Evolutionary conservation across 2,113 vertebrate genomes (phyloP), one percentile per base, ranked within the genome.

Genomic region (Microcebus jonahi): DNA sequence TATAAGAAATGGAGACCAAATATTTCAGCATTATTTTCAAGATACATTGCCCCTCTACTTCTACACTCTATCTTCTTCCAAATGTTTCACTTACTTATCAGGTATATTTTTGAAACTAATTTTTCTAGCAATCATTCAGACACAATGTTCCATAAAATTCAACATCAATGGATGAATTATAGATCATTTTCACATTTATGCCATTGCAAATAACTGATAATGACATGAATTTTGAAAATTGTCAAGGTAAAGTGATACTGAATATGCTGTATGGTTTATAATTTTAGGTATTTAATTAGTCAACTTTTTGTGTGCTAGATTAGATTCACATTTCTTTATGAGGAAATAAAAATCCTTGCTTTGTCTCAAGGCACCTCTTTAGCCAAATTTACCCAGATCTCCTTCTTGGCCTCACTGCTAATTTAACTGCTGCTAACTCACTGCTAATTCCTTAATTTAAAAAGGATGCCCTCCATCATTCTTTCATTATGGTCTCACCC

Each of bases 111-210:
- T 45, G 18, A n/a, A 39, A 36, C 5, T 6, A 50, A 31, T 23
- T 67, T 70, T 90, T 87, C 29, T 10, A 45, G 39, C 18, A 85
- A 57, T 70, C 6, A 55, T 59, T 82, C 67, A 94, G 57, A 81
- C 2, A 81, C 6, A 88, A 53, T 29, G 48, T 68, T 88, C 13
- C 50, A 70, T 70, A 68, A 87, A 82, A 53, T 77, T 92, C 53
- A 73, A 34, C 70, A 57, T 75, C 10, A 31, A 3, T 79, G 20
- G 10, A 94, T 36, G 29, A 92, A 63, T 59, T 71, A 87, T 3
- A 55, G 67, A 55, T 70, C 6, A 25, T 31, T 57, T 84, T 63
- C 27, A 48, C 0, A 2, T 6, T 65, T 39, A 39, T 84, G 25
- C 0, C 15, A 73, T 13, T n/a, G 6, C 25, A 70, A 85, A 9